Base-by-base conservation (phyloP, 2,113 vertebrate species). In the Ptychochromis oligacanthus region DNA sequence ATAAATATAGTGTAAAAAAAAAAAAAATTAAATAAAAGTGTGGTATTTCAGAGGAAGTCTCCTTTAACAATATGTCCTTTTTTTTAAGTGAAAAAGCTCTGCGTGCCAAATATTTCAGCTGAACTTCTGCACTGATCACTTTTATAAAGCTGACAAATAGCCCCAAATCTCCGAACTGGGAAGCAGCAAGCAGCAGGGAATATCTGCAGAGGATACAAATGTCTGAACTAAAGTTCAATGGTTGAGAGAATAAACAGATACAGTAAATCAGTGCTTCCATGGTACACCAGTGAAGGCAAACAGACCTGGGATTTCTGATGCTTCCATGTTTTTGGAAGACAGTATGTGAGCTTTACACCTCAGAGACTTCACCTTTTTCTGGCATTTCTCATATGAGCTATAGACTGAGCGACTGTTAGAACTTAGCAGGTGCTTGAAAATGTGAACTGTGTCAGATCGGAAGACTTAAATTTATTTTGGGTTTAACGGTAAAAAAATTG, bases 81-180 rank as follows among this genome's bases (percentile, higher is more conserved):
- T 72, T 60, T 55, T 62, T 22, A 64, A 75, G 34, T 1, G 0
- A 52, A 75, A 49, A n/a, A 67, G 22, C 20, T 58, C 28, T 12
- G 18, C 18, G 40, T 43, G 80, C 56, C 56, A 57, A 84, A 81
- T 17, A 40, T 61, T 65, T 26, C 31, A 6, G 10, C 65, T 83
- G 49, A 82, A 76, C 59, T 57, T 65, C 7, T 49, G 59, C 60
- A 77, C 55, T 78, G 38, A 88, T 85, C 72, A 49, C 78, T 80
- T 84, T 87, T 83, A 70, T 43, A 84, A 75, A 87, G 80, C 80
- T 82, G 76, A 89, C 80, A 86, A 90, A 82, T 72, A 34, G 75
- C 78, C 84, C 72, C 75, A 46, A 67, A 86, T 75, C 82, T 87
- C 70, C 62, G 67, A 85, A 84, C 34, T 77, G 65, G 67, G 81